Evolutionary conservation across 2,113 vertebrate genomes (phyloP), one percentile per base, ranked within the genome.

Genomic region (Euleptes europaea): DNA sequence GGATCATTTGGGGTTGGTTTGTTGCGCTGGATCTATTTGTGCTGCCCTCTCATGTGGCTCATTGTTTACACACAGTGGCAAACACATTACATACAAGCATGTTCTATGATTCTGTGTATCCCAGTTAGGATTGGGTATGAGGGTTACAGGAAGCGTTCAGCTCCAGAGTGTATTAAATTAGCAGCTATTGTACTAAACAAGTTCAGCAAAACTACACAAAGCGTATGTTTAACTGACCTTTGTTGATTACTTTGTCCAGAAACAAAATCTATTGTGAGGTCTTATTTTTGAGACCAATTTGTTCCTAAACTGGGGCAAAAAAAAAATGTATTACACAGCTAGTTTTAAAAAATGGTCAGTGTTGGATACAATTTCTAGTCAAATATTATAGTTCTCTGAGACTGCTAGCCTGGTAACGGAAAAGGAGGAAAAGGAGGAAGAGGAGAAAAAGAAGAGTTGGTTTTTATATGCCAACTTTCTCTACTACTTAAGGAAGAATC

Each of bases 151-250:
- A 69, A n/a, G 69, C 33, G 54, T 49, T 85, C 28, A 69, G 83
- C 78, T 83, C 38, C 23, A 84, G 80, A 72, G 51, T 33, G 65
- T 70, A 86, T 51, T 86, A 4, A 1, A 85, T 80, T 60, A 15
- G 65, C 49, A 74, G 60, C 85, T 42, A 82, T 0, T 89, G 40
- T 75, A 83, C 67, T 78, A 88, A 82, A 65, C 33, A 89, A 80
- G 49, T 79, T 72, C 67, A 91, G 66, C 33, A 40, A 71, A 70
- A 6, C 26, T 38, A n/a, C 3, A 57, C 49, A 72, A 69, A 82
- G 28, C n/a, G 51, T 38, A 57, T 72, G 38, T 57, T 40, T 66
- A n/a, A 26, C 65, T 51, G 33, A 69, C 44, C 11, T 49, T 35
- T 82, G 47, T 82, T 19, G 33, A 57, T 82, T 72, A 26, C 33